Conservation (phyloP, 1,140 invertebrate species). For the Pomacea maculata region DNA sequence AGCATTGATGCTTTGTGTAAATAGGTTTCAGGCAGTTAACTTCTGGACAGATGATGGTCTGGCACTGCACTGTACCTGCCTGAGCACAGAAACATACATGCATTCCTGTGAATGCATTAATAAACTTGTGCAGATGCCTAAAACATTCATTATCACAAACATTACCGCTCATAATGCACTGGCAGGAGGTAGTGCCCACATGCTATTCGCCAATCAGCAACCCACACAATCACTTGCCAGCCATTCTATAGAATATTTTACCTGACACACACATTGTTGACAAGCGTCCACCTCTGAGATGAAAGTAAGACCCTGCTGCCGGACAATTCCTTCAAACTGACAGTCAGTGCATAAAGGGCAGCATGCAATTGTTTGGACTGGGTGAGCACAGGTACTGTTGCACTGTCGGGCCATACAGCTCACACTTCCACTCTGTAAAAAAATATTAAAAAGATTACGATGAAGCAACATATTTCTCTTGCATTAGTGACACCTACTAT, state of each 20-base stretch:
- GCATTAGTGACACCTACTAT: background rate
- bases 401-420: constrained; percentile 33
- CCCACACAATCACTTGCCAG: too few relatives aligned
- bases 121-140: background rate
- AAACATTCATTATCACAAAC: background rate
- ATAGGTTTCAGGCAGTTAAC: constrained; percentile 40
- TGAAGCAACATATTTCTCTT: too few relatives aligned
- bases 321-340: constrained; percentile 33
- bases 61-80: constrained; percentile 38
- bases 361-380: constrained; percentile 28
- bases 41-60: constrained; percentile 33
- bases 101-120: background rate
- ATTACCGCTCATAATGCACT: background rate
- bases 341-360: constrained; percentile 41
- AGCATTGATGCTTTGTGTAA: constrained; percentile 36
- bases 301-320: constrained; percentile 29
- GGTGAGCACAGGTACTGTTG: constrained; percentile 34
- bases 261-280: constrained; percentile 45
- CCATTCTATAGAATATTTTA: constrained; percentile 26
- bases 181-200: too few relatives aligned
- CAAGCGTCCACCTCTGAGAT: constrained; percentile 39
- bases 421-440: constrained; percentile 40
- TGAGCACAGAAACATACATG: constrained; percentile 11
- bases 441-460: background rate
- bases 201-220: too few relatives aligned